Conservation (phyloP, 1,140 invertebrate genomes). For the Aphidius gifuensis region DNA sequence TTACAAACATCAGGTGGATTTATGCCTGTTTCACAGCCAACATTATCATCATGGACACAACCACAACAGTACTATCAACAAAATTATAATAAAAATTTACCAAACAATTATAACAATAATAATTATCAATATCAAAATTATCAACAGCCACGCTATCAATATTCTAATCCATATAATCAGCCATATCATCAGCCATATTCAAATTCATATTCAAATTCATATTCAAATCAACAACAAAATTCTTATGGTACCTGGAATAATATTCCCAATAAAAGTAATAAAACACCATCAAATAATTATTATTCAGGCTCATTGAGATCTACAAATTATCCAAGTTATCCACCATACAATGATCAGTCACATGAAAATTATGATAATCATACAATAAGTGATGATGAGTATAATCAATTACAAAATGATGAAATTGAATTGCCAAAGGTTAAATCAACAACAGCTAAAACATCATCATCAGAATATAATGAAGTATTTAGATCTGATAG, state of each 20-base stretch:
- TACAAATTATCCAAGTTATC: constrained; percentile 5
- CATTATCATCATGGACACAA: not conserved
- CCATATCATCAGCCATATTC: not conserved
- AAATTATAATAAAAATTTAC: no score
- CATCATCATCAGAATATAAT: not conserved
- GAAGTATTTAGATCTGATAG: constrained; percentile 16
- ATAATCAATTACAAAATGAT: not conserved
- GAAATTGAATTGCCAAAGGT: not conserved
- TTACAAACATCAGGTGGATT: not conserved
- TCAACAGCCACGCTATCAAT: not conserved
- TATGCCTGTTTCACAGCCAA: not conserved
- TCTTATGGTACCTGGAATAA: constrained; percentile 11
- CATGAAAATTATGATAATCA: not conserved
- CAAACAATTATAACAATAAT: not conserved
- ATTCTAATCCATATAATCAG: not conserved
- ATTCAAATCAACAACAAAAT: constrained; percentile 2
- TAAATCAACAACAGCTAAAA: not conserved
- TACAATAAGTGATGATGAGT: constrained; percentile 1
- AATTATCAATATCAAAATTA: not conserved
- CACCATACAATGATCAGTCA: not conserved
- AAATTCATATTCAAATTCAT: not conserved
- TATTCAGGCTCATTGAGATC: not conserved
- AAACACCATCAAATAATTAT: not conserved
- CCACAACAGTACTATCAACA: not conserved
- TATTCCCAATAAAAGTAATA: constrained; percentile 8